Evolutionary conservation across 64 coral and sea anemone species (phyloP).

Genomic region (Orbicella faveolata): DNA sequence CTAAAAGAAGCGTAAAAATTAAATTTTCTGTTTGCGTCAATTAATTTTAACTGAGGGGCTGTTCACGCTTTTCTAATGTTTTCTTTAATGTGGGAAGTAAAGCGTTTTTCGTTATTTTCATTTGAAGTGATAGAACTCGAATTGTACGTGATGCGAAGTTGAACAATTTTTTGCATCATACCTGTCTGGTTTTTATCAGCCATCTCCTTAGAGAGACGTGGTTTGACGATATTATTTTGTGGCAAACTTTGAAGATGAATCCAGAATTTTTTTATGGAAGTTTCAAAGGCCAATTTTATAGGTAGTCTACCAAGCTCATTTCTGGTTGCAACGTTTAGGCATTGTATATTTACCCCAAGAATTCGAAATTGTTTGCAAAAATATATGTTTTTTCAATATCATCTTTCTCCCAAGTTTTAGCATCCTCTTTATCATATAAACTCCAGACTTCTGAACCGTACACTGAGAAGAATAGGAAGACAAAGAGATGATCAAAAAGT

Average conservation of each 20-base stretch:
- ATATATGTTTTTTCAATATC: neutral
- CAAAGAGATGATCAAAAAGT: neutral
- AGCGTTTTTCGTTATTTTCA: too few species aligned
- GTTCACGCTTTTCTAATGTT: too few species aligned
- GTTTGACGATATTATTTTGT: neutral
- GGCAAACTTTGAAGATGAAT: neutral
- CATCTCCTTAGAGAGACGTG: neutral
- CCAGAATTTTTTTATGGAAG: neutral
- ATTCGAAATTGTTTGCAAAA: too few species aligned
- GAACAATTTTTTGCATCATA: neutral
- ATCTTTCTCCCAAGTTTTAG: neutral
- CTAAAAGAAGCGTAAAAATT: too few species aligned
- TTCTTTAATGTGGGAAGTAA: too few species aligned
- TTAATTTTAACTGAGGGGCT: too few species aligned
- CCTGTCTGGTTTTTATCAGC: neutral
- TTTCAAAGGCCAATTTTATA: neutral
- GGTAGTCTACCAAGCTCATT: neutral
- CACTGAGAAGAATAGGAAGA: neutral
- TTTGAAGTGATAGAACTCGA: neutral
- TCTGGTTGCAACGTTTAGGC: neutral
- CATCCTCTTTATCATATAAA: neutral
- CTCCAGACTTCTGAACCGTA: neutral
- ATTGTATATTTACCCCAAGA: neutral
- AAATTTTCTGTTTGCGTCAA: too few species aligned
- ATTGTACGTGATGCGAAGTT: neutral